Evolutionary conservation across 2,113 vertebrate genomes (phyloP).

Genomic region (Semnornis frantzii): DNA sequence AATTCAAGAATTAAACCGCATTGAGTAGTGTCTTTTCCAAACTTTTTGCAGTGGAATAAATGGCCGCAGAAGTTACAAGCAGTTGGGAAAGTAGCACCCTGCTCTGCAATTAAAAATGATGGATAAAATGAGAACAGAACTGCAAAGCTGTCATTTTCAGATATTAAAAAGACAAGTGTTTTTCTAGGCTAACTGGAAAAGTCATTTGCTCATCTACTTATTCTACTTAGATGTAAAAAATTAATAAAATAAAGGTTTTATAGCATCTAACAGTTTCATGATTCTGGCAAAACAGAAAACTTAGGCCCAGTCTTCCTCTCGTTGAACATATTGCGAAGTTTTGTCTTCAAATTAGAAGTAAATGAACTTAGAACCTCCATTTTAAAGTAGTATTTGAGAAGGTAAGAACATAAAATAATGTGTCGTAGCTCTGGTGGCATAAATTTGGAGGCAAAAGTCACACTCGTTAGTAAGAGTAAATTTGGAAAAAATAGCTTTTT

Average conservation of each 20-base stretch:
- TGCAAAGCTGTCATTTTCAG: conserved; percentile 37
- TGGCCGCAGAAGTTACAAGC: conserved; percentile 4
- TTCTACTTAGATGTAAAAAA: conserved; percentile 20
- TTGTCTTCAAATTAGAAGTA: not conserved
- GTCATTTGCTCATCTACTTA: conserved; percentile 19
- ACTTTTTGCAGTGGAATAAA: conserved; percentile 9
- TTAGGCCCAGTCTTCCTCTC: not conserved
- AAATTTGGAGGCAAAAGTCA: not conserved
- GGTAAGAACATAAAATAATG: not conserved
- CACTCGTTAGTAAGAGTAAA: not conserved
- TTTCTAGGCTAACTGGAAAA: conserved; percentile 21
- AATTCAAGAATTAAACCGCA: not conserved
- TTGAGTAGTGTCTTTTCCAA: not conserved
- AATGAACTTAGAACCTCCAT: not conserved
- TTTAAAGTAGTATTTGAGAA: not conserved
- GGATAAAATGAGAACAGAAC: conserved; percentile 47
- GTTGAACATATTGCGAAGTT: not conserved
- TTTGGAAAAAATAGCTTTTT: not conserved
- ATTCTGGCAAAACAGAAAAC: not conserved
- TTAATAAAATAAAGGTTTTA: conserved; percentile 11
- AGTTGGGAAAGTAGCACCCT: not conserved
- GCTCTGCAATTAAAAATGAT: conserved; percentile 41
- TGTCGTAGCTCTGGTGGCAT: not conserved
- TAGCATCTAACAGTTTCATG: not conserved
- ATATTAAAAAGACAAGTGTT: conserved; percentile 38